Evolutionary conservation across 2,888 invertebrate genomes (phyloP).

Genomic region (Digitonthophagus gazella): DNA sequence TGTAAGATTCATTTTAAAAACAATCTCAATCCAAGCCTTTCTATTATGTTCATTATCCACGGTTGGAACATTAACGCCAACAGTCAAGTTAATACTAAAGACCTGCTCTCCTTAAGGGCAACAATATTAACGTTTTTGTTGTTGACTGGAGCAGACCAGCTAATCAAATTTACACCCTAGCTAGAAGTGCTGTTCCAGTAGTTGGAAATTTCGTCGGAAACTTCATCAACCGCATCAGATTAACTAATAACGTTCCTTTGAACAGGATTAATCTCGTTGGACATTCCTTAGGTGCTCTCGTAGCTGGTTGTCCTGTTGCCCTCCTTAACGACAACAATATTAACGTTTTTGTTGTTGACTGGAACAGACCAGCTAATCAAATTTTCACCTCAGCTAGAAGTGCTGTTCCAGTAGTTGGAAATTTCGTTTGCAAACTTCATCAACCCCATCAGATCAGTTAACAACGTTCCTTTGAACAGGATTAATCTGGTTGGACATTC

Average conservation of each 20-base stretch:
- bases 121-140: conserved; percentile 43
- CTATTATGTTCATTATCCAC: conserved; percentile 42
- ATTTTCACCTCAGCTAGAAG: conserved; percentile 33
- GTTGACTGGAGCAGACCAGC: conserved; percentile 43
- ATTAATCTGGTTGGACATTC: conserved; percentile 39
- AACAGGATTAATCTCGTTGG: conserved; percentile 36
- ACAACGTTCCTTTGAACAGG: conserved; percentile 30
- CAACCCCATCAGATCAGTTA: conserved; percentile 31
- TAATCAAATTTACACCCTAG: conserved; percentile 33
- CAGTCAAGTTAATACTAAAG: conserved; percentile 34
- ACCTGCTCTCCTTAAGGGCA: conserved; percentile 33
- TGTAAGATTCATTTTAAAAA: no score
- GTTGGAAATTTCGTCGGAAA: conserved; percentile 37
- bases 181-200: conserved; percentile 33
- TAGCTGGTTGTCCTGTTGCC: no score
- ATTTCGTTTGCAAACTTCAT: conserved; percentile 38
- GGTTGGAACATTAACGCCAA: conserved; percentile 41
- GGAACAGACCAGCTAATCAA: conserved; percentile 37
- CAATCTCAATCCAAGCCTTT: conserved; percentile 33
- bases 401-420: conserved; percentile 37
- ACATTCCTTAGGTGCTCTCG: conserved; percentile 43
- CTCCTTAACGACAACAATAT: conserved; percentile 36
- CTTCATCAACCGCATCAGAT: conserved; percentile 37
- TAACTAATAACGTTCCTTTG: conserved; percentile 31
- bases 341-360: conserved; percentile 45